These are phyloP conservation scores for Epirrhoe tristata DNA, from an alignment of 2,888 invertebrate species.

Conservation along the genomic window DNA sequence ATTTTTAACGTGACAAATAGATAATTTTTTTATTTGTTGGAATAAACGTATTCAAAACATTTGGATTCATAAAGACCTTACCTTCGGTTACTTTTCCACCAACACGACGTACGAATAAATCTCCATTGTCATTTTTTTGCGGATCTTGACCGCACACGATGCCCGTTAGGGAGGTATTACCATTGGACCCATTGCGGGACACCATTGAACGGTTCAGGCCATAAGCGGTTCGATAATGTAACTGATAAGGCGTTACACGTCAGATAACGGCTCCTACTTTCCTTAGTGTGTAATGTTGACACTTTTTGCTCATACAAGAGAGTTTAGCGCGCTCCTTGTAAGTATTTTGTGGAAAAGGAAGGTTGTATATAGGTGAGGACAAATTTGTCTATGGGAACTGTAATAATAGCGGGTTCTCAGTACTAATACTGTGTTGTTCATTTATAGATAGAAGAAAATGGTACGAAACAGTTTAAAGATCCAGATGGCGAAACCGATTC, in stretches of 20 bases:
- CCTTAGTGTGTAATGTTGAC: neutral
- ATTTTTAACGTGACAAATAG: too few relatives aligned
- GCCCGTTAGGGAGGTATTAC: constrained; percentile 43
- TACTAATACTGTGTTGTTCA: too few relatives aligned
- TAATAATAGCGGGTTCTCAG: neutral
- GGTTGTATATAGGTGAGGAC: neutral
- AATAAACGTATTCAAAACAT: neutral
- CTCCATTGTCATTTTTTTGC: constrained; percentile 45
- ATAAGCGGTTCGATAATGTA: constrained; percentile 41
- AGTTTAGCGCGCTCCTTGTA: neutral
- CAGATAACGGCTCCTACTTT: constrained; percentile 49
- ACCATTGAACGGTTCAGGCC: constrained; percentile 42
- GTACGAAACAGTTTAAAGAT: too few relatives aligned
- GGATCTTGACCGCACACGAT: constrained; percentile 57
- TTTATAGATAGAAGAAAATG: too few relatives aligned
- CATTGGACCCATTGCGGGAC: constrained; percentile 40
- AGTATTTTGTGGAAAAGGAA: neutral
- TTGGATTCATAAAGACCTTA: neutral
- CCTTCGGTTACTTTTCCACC: neutral
- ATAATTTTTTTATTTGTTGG: too few relatives aligned
- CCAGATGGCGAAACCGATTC: too few relatives aligned
- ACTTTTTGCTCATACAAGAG: neutral
- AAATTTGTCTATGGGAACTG: neutral
- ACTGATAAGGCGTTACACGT: constrained; percentile 50
- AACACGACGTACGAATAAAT: neutral